Base-by-base conservation (phyloP, 2,888 invertebrate genomes). In the Orthonevra nobilis region DNA sequence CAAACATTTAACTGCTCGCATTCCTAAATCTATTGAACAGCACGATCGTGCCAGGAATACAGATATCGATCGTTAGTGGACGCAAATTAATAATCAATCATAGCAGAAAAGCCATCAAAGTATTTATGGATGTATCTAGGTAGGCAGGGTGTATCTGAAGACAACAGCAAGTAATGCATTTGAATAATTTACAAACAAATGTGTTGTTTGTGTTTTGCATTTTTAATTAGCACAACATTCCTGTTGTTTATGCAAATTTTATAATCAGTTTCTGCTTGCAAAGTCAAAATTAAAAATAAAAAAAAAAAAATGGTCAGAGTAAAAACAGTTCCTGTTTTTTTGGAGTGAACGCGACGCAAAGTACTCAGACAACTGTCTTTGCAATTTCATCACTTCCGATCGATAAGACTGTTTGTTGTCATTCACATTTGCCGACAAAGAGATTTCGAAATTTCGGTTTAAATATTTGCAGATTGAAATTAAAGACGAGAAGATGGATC, bases 131-230 rank as follows among this genome's bases (percentile, higher is more conserved):
- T n/a, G n/a, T 32, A 20, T 28, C 10, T 23, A 12, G 12, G 23
- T 23, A 9, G 7, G 23, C 23, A 48, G 6, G n/a, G 9, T 9
- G 9, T 28, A 46, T 28, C n/a, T 0, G 3, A 5, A 15, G 26
- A 6, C n/a, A 2, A 15, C 17, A 12, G 19, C n/a, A n/a, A n/a
- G n/a, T 14, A 40, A 14, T 58, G 38, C 46, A 56, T 56, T 68
- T 60, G 42, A 68, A 40, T 58, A 38, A 26, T n/a, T n/a, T n/a
- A n/a, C n/a, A n/a, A 3, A 58, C 14, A 38, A 30, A 38, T 7
- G n/a, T 42, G 10, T 40, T 50, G 50, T 28, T 10, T 64, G 34
- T 66, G 66, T 42, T 52, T 60, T 52, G 73, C 58, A 73, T 73
- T 52, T 30, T 52, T 58, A 60, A 73, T 66, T 50, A 46, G 48